These are phyloP conservation scores for Mobula birostris DNA, from an alignment of 2,113 vertebrate genomes.

Conservation along the genomic window DNA sequence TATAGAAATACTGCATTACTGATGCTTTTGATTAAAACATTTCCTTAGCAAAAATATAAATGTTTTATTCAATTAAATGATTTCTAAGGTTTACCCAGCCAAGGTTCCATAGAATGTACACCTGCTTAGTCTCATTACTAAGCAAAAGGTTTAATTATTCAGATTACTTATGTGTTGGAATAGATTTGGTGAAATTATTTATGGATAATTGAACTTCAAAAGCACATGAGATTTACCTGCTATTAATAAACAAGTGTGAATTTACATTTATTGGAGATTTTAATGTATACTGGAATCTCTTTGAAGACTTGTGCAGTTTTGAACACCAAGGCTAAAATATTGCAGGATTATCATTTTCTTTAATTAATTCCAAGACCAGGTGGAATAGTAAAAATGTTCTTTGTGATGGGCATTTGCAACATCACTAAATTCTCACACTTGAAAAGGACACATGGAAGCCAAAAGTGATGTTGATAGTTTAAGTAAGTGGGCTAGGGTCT, in stretches of 20 bases:
- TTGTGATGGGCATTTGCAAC: neutral
- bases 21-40: neutral
- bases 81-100: neutral
- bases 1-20: neutral
- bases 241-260: neutral
- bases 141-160: neutral
- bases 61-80: constrained; percentile 11
- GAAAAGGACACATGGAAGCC: no score
- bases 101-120: neutral
- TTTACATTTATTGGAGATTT: neutral
- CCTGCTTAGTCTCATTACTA: neutral
- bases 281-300: neutral
- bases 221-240: neutral
- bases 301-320: neutral
- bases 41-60: neutral
- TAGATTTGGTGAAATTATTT: neutral
- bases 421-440: neutral
- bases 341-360: neutral
- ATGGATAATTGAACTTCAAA: constrained; percentile 24
- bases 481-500: no score
- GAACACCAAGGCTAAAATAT: neutral
- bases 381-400: neutral
- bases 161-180: neutral
- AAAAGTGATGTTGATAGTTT: no score
- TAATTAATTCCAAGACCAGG: neutral